Evolutionary conservation across 2,888 invertebrate species (phyloP), one percentile per base, ranked within the genome.

Genomic region (Steinernema carpocapsae): DNA sequence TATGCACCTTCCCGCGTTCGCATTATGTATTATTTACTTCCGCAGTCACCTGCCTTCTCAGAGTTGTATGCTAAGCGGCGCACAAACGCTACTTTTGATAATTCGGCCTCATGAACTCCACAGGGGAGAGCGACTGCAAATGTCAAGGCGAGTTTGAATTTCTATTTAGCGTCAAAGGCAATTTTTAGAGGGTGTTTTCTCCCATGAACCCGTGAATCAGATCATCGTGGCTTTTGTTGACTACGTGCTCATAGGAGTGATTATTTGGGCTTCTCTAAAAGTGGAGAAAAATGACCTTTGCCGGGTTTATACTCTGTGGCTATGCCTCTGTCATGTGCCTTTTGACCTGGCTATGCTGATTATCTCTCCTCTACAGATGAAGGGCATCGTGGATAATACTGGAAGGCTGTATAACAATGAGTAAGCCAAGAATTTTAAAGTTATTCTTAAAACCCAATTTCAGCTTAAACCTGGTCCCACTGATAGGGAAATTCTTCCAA

Each of bases 301-400:
- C 48, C 6, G 48, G 10, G n/a, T 48, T 17, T 48, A 48, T 19
- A 48, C 48, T 19, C n/a, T 48, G 7, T 48, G 48, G 48, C 48
- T 48, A 4, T 48, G 19, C 48, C 48, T 48, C 48, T 48, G n/a
- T 17, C 48, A 48, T 17, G 48, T 17, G 17, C 48, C 48, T 19
- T 48, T 48, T 19, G 48, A 48, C 48, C n/a, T 48, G 48, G 48
- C 48, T 19, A 48, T 48, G 48, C 19, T 48, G 48, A 48, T 48
- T 17, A 48, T 48, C 48, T 48, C 48, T 17, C 48, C 48, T 17
- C 48, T 48, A 10, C 48, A 48, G n/a, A 48, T 48, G 48, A 48
- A 48, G 3, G 48, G 48, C 17, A 48, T 48, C n/a, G 48, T 48
- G n/a, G 48, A 48, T 19, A 17, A 48, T 19, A 48, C 7, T 17